phyloP scores from a whole-genome alignment of 2,797 vertebrate genomes.

The Diglossa cyanea region DNA sequence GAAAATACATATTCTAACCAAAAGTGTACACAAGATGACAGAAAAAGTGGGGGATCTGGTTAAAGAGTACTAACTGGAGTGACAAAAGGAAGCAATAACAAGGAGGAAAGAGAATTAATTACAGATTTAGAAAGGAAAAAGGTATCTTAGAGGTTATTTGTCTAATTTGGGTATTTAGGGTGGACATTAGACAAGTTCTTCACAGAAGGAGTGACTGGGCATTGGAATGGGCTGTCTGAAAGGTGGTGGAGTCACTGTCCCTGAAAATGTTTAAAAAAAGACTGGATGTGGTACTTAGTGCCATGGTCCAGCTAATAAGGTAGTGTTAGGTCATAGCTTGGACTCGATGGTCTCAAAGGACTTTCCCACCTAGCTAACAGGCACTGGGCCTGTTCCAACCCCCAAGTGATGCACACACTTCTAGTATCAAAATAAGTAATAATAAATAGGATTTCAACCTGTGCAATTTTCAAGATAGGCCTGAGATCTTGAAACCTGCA shows the following conservation, averaged over 20 bases:
- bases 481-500: background rate
- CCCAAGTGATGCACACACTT: background rate
- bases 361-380: background rate
- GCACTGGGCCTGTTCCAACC: background rate
- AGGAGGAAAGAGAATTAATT: background rate
- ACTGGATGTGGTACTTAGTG: no score
- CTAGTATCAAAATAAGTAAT: background rate
- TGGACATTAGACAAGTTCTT: background rate
- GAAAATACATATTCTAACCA: background rate
- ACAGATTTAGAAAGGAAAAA: background rate
- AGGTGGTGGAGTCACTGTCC: background rate
- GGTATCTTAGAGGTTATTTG: background rate
- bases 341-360: rapidly evolving
- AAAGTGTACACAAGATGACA: background rate
- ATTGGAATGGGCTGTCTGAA: background rate
- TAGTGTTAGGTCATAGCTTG: background rate
- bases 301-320: no score
- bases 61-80: background rate
- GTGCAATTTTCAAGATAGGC: background rate
- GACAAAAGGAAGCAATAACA: background rate
- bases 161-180: background rate
- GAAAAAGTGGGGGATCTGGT: background rate
- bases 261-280: background rate
- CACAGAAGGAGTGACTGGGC: background rate
- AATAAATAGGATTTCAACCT: background rate